Conservation (phyloP, 2,113 vertebrate species). For the Atrichornis clamosus region DNA sequence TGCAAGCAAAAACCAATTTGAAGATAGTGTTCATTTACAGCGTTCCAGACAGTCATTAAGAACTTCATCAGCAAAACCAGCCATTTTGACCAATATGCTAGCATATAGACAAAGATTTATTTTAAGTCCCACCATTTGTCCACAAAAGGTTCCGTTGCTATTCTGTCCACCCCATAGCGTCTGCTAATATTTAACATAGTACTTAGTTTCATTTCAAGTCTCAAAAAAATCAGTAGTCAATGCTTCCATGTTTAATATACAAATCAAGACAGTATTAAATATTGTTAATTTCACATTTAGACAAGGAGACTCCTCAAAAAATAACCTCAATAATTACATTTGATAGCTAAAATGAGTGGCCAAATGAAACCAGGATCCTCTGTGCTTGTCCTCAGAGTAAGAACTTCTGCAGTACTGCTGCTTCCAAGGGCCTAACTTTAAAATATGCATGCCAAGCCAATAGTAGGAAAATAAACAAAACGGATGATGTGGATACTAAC, state of each 20-base stretch:
- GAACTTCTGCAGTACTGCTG: neutral
- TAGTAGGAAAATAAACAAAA: neutral
- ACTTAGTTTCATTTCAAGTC: neutral
- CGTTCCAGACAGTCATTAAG: neutral
- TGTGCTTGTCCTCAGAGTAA: neutral
- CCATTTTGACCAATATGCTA: neutral
- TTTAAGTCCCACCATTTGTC: neutral
- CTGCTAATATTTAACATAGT: neutral
- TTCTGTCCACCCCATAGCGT: neutral
- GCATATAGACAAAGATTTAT: neutral
- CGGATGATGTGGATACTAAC: neutral
- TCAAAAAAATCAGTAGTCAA: neutral
- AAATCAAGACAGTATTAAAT: neutral
- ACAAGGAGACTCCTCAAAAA: neutral
- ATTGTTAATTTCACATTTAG: neutral
- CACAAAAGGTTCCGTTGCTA: neutral
- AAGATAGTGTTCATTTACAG: neutral
- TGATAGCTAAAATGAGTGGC: neutral
- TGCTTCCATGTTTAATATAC: neutral
- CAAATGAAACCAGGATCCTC: neutral
- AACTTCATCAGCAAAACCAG: neutral
- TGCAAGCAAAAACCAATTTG: neutral
- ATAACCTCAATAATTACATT: neutral
- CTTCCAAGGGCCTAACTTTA: neutral
- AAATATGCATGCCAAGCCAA: neutral